Base-by-base conservation (phyloP, 2,113 vertebrate species). In the Terrapene triunguis region DNA sequence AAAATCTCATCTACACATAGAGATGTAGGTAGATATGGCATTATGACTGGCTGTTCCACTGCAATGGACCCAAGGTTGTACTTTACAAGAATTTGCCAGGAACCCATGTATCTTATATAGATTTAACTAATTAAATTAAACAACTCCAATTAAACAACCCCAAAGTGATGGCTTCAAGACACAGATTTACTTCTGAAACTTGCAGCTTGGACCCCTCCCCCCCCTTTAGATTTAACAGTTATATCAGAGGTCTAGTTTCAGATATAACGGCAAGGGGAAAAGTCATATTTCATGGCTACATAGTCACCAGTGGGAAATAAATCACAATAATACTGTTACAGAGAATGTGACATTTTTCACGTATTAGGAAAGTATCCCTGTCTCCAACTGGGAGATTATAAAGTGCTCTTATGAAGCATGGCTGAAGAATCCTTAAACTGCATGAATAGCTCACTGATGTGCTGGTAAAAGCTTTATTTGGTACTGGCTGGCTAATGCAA, bases 211-310 rank as follows among this genome's bases (percentile, higher is more conserved):
- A 17, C 17, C 35, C 29, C 14, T 1, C 65, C 44, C 5, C 44
- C 5, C 44, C 42, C 42, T 69, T 69, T 38, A 38, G 65, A 35
- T 69, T 19, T 38, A 35, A 69, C 17, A 69, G 65, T n/a, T 35
- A 35, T 7, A 74, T 55, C 0, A 86, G 83, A 54, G 51, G 25
- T 50, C 2, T 51, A 3, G 5, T 89, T 50, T 25, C 50, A n/a
- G 35, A 1, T 1, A 6, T 1, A 3, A 0, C 2, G 0, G 42
- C 80, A 10, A 7, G 57, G 2, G 2, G 17, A 3, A 38, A 89
- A 90, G 27, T n/a, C 0, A 13, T 9, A 10, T 84, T 79, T 78
- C 24, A 25, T 48, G 3, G 7, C 27, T 16, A 79, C 13, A 59
- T 16, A 3, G 76, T 59, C 81, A 54, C 35, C 16, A 55, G 1